Base-by-base conservation (phyloP, 1,140 invertebrate genomes). In the Orchestia grillus region DNA sequence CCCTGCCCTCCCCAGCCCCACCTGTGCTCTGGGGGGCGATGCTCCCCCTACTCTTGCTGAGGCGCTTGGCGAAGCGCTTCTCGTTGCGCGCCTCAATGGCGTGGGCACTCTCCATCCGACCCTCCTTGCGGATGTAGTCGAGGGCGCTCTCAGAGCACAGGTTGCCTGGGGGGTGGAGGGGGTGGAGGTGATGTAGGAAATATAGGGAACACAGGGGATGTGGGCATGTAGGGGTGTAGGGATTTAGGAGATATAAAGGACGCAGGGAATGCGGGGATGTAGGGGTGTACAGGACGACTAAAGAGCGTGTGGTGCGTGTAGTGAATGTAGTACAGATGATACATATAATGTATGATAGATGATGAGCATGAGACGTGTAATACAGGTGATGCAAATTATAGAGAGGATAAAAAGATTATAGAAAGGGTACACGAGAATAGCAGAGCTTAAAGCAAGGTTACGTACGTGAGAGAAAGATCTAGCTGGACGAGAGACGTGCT, bases 61-160 rank as follows among this genome's bases (percentile, higher is more conserved):
- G 90, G 87, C 96, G 96, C 96, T 97, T 97, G 36, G 96, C 96
- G 92, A 96, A 96, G 43, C 96, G 96, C 91, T 96, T 87, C 95
- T 97, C 96, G 44, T 95, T 94, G 91, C 96, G 96, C 47, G 95
- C 62, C 62, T 97, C 96, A 0, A 96, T 96, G 62, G 95, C 62
- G 87, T 97, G 96, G 0, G 96, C 95, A 44, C 96, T 96, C 47
- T 97, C 96, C 36, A 96, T 95, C 8, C 96, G 95, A 36, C 96
- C 96, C 44, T 97, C 96, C 44, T 96, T 96, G 19, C 96, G 42
- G 96, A 97, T 97, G 88, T 97, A 97, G n/a, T 97, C 96, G 90
- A 97, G 96, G 0, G 96, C 96, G 45, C 95, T 62, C 42, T 97
- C 96, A 0, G 96, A 96, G 87, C 96, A 97, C 42, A 97, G 96